A percentile compares a stretch with the other conserved stretches of the same genome.
Evolutionary conservation across 1,140 invertebrate species (phyloP).

Genomic region (Hypothenemus hampei): DNA sequence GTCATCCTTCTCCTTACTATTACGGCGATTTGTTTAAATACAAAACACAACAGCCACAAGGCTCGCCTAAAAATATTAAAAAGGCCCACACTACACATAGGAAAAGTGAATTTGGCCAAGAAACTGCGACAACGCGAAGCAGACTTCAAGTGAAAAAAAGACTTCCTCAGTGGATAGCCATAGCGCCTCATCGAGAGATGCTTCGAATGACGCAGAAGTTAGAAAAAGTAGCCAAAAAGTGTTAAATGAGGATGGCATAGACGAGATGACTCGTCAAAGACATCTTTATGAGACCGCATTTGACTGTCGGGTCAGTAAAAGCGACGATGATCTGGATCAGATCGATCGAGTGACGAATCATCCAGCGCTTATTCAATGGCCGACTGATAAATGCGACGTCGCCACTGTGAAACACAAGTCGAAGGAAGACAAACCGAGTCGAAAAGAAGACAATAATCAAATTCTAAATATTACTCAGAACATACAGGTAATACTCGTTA

Average conservation of each 20-base stretch:
- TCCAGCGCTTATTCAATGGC: conserved; percentile 59
- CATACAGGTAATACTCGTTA: conserved; percentile 23
- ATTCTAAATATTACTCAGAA: conserved; percentile 29
- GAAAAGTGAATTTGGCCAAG: conserved; percentile 29
- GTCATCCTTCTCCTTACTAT: conserved; percentile 73
- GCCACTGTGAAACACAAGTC: conserved; percentile 5
- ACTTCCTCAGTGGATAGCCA: conserved; percentile 19
- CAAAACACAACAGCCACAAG: conserved; percentile 38
- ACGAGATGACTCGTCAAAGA: conserved; percentile 63
- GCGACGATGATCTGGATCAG: conserved; percentile 76
- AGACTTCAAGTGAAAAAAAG: conserved; percentile 24
- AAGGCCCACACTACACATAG: conserved; percentile 43
- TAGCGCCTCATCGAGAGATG: conserved; percentile 24
- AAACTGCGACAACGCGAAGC: conserved; percentile 22
- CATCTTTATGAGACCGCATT: conserved; percentile 86
- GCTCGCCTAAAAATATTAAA: conserved; percentile 22
- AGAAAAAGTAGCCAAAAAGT: not conserved
- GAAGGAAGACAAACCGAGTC: conserved; percentile 27
- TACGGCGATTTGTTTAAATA: conserved; percentile 69
- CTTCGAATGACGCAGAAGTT: conserved; percentile 6
- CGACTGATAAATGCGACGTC: conserved; percentile 11
- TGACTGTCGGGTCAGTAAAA: conserved; percentile 77
- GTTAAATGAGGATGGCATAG: conserved; percentile 36
- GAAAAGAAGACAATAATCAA: conserved; percentile 27
- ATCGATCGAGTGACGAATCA: conserved; percentile 76